phyloP scores from a whole-genome alignment of 2,113 vertebrate species.

The Vulpes vulpes region DNA sequence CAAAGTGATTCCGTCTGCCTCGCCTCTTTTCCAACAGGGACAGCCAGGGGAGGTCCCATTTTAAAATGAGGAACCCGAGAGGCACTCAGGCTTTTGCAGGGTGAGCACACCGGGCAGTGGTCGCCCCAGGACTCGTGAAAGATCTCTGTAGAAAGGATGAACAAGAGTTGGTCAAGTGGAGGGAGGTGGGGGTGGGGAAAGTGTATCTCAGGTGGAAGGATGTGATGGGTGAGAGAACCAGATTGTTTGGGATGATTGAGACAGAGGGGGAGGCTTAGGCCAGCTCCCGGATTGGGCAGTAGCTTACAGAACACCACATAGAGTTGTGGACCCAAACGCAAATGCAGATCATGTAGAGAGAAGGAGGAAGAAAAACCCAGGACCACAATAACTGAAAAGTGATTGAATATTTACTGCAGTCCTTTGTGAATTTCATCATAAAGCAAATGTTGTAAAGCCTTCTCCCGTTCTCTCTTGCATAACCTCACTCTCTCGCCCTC shows the following conservation, averaged over 20 bases:
- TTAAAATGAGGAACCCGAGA: neutral
- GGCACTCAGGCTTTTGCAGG: neutral
- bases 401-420: neutral
- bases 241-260: neutral
- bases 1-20: neutral
- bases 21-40: neutral
- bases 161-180: neutral
- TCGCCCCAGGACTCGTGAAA: neutral
- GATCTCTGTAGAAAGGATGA: neutral
- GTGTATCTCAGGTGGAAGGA: neutral
- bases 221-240: neutral
- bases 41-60: neutral
- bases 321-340: neutral
- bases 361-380: neutral
- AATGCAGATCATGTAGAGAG: neutral
- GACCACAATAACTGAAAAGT: neutral
- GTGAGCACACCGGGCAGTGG: too few relatives aligned
- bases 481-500: neutral
- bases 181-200: too few relatives aligned
- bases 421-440: neutral
- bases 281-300: neutral
- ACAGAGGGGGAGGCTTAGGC: neutral
- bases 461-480: neutral
- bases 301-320: neutral
- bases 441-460: neutral